Evolutionary conservation across 2,113 vertebrate species (phyloP).

Genomic region (Petrocephalus zakoni): DNA sequence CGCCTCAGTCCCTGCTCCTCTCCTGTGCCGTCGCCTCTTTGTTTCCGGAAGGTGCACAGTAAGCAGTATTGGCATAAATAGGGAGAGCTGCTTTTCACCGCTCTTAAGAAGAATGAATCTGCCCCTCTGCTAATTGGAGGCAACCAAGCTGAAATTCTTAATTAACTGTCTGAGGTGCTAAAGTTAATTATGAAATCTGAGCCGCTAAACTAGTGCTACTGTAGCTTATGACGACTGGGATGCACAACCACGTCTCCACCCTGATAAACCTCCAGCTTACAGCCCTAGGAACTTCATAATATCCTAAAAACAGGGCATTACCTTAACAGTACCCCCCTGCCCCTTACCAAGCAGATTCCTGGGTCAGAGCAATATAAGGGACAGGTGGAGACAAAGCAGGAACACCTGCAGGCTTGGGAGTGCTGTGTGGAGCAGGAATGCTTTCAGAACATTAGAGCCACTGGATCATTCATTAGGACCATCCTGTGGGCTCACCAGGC

Average conservation of each 20-base stretch:
- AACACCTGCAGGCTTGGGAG: neutral
- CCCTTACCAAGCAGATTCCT: neutral
- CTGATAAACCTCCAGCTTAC: neutral
- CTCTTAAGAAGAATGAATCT: conserved; percentile 52
- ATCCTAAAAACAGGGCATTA: neutral
- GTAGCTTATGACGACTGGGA: conserved; percentile 60
- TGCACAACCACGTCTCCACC: conserved; percentile 35
- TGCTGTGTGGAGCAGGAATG: neutral
- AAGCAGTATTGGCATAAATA: conserved; percentile 40
- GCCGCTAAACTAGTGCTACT: conserved; percentile 60
- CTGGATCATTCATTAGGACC: neutral
- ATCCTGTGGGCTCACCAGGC: neutral
- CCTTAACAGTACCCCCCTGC: neutral
- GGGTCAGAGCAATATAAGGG: neutral
- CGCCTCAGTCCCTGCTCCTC: neutral
- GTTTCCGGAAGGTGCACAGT: conserved; percentile 41
- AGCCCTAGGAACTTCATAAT: neutral
- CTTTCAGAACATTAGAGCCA: neutral
- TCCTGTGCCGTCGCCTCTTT: neutral
- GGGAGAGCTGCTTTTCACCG: conserved; percentile 45
- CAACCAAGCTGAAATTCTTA: conserved; percentile 72
- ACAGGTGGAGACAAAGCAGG: neutral
- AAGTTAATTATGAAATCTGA: conserved; percentile 73
- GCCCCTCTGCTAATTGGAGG: conserved; percentile 67
- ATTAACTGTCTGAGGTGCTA: conserved; percentile 71